phyloP scores from a whole-genome alignment of 1,140 invertebrate species.

The Drosophila nigromelanica region DNA sequence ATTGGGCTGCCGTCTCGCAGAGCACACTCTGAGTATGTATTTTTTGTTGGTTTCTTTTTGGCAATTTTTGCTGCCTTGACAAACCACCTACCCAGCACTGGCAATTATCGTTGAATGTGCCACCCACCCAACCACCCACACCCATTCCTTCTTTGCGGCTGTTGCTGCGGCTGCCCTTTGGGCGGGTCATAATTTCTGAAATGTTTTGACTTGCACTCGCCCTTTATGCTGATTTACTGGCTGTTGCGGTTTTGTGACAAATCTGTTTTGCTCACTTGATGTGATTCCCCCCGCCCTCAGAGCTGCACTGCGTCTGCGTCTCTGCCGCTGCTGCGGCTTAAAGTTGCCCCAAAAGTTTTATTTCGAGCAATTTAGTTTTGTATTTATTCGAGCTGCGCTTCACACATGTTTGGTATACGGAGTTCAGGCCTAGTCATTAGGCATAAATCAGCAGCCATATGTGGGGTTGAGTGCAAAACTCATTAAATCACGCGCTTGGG shows the following conservation, averaged over 20 bases:
- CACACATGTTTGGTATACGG: constrained; percentile 31
- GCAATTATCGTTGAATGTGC: constrained; percentile 69
- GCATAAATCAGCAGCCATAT: constrained; percentile 61
- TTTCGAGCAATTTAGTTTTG: constrained; percentile 79
- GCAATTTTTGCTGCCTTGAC: constrained; percentile 32
- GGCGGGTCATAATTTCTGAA: constrained; percentile 77
- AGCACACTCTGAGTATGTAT: constrained; percentile 16
- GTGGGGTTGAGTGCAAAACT: constrained; percentile 46
- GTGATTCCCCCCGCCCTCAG: constrained; percentile 60
- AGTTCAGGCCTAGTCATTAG: constrained; percentile 64
- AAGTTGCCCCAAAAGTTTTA: constrained; percentile 73
- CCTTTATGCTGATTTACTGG: constrained; percentile 81
- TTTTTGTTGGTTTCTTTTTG: constrained; percentile 47
- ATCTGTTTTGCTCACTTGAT: constrained; percentile 81
- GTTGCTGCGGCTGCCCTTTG: constrained; percentile 51
- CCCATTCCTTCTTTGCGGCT: constrained; percentile 48
- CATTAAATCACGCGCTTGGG: constrained; percentile 65
- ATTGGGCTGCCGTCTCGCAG: constrained; percentile 51
- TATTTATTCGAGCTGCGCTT: too few relatives aligned
- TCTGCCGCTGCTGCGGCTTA: constrained; percentile 57
- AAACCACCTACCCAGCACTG: constrained; percentile 38
- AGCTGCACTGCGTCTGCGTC: too few relatives aligned
- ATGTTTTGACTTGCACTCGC: constrained; percentile 81
- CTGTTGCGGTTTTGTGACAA: constrained; percentile 81
- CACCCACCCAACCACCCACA: constrained; percentile 1